A percentile compares a stretch with the other conserved stretches of the same genome.
phyloP scores from a whole-genome alignment of 2,888 invertebrate species.

The Argyra leucocephala region DNA sequence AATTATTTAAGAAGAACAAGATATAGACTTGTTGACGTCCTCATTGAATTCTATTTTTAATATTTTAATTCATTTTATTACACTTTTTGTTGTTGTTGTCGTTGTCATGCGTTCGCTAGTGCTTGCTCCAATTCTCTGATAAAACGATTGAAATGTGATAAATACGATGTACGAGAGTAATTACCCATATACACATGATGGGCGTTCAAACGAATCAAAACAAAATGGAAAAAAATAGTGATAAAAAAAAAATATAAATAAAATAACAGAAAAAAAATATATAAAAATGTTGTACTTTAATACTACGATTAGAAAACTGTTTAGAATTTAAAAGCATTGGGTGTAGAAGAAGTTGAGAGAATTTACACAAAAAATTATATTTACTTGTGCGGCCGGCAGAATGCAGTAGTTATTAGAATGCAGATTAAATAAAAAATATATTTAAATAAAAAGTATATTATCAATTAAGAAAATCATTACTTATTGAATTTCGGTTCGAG shows the following conservation, averaged over 20 bases:
- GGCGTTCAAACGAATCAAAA: neutral
- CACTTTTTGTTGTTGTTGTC: neutral
- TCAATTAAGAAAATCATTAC: too few relatives aligned
- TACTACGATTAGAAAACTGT: neutral
- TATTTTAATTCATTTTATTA: neutral
- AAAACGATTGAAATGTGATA: conserved; percentile 1
- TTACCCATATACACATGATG: neutral
- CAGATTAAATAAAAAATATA: too few relatives aligned
- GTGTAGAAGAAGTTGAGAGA: too few relatives aligned
- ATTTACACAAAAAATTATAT: too few relatives aligned
- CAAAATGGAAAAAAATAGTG: neutral
- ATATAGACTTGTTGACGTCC: neutral
- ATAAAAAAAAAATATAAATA: neutral
- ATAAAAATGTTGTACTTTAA: neutral
- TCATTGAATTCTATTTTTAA: neutral
- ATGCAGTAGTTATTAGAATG: too few relatives aligned
- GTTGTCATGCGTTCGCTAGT: neutral
- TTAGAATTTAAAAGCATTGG: too few relatives aligned
- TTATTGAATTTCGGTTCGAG: too few relatives aligned
- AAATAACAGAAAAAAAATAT: neutral
- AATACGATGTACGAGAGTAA: neutral
- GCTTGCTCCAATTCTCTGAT: neutral
- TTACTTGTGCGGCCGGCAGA: too few relatives aligned
- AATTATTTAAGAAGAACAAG: too few relatives aligned
- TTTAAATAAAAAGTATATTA: too few relatives aligned